Evolutionary conservation across 2,888 invertebrate species (phyloP).

Genomic region (Hyppa rectilinea): DNA sequence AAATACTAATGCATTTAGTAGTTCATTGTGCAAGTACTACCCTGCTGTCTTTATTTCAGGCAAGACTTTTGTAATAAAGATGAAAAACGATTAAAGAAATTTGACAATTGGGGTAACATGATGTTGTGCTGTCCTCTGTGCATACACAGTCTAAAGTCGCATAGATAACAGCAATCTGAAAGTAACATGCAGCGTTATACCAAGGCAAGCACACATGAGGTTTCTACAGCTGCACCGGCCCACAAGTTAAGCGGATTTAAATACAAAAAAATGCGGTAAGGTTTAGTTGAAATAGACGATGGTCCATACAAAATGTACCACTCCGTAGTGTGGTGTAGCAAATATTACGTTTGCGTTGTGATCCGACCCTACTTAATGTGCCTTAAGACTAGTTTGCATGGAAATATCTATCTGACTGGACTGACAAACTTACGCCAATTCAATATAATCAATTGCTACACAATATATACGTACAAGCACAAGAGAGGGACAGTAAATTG

Average conservation of each 20-base stretch:
- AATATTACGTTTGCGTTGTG: background rate
- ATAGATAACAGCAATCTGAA: background rate
- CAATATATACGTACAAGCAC: no score
- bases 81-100: no score
- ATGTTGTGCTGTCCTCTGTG: no score
- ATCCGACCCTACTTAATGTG: background rate
- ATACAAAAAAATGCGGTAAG: background rate
- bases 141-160: background rate
- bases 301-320: background rate
- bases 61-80: no score
- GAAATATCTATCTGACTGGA: background rate
- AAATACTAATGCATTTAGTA: no score
- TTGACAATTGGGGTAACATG: no score
- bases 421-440: no score
- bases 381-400: background rate
- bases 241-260: background rate
- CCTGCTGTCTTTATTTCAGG: no score
- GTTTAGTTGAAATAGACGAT: background rate
- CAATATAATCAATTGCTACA: no score
- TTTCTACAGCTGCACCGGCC: background rate
- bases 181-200: constrained; percentile 1
- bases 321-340: background rate
- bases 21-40: background rate
- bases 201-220: background rate
- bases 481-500: background rate